Conservation (phyloP, 2,888 invertebrate genomes). For the Microctonus hyperodae region DNA sequence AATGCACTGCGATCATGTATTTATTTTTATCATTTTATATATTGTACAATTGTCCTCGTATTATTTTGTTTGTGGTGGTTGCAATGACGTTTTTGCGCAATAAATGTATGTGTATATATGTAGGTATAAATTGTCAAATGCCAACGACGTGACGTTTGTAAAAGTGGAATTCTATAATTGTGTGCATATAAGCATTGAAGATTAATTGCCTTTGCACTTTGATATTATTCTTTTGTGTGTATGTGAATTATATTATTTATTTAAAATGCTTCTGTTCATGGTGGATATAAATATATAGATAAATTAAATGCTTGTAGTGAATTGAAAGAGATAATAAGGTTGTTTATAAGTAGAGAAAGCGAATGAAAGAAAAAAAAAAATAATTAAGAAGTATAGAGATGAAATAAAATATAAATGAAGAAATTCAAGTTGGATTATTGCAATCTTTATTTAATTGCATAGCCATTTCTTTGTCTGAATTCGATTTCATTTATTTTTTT, state of each 20-base stretch:
- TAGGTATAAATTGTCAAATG: neutral
- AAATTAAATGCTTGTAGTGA: neutral
- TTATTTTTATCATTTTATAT: neutral
- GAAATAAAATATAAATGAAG: no score
- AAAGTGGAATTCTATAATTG: neutral
- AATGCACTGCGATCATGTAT: neutral
- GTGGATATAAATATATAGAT: no score
- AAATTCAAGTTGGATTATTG: no score
- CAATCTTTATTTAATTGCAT: no score
- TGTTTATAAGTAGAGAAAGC: no score
- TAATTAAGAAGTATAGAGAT: no score
- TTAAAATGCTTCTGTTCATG: neutral
- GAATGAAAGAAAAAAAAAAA: no score
- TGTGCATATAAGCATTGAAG: neutral
- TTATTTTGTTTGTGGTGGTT: no score
- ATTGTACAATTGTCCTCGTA: neutral
- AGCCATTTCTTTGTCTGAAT: no score
- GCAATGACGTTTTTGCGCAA: neutral
- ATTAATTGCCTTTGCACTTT: neutral
- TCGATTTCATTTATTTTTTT: no score
- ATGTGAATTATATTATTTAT: neutral
- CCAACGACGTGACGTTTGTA: slow-evolving; percentile 2
- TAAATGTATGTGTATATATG: neutral
- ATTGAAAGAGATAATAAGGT: neutral
- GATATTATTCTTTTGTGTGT: neutral